These are phyloP conservation scores for Embiotoca jacksoni DNA, from an alignment of 2,113 vertebrate species.

Conservation along the genomic window DNA sequence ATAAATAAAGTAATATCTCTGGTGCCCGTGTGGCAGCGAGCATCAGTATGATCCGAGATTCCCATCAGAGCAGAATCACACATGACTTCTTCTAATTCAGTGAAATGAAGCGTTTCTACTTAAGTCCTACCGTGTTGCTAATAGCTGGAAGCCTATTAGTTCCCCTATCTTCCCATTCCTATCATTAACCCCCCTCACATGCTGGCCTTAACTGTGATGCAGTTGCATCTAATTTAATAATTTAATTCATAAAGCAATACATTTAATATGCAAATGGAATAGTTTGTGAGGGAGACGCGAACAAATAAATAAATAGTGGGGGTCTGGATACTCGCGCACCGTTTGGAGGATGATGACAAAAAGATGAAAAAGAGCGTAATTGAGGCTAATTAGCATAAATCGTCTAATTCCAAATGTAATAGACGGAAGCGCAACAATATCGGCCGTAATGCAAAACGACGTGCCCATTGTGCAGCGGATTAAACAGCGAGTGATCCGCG, in stretches of 20 bases:
- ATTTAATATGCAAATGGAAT: constrained; percentile 72
- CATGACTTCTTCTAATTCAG: constrained; percentile 68
- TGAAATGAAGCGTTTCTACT: constrained; percentile 64
- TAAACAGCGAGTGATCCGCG: constrained; percentile 68
- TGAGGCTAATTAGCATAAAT: constrained; percentile 71
- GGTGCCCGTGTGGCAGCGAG: constrained; percentile 26
- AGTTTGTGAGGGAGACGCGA: constrained; percentile 18
- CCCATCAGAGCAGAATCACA: constrained; percentile 59
- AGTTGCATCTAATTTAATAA: constrained; percentile 70
- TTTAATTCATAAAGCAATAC: constrained; percentile 70
- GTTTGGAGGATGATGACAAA: constrained; percentile 67
- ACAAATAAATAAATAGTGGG: constrained; percentile 14
- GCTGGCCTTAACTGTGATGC: constrained; percentile 54
- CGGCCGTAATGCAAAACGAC: constrained; percentile 73
- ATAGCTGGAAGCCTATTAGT: constrained; percentile 76
- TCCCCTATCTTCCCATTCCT: constrained; percentile 64
- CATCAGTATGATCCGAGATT: constrained; percentile 35
- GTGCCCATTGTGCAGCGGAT: constrained; percentile 73
- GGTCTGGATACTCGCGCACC: constrained; percentile 45
- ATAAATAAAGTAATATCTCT: constrained; percentile 41
- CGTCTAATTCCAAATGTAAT: constrained; percentile 66
- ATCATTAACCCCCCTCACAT: constrained; percentile 72
- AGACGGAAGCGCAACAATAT: constrained; percentile 59
- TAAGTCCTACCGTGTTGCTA: constrained; percentile 69
- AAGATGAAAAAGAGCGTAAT: constrained; percentile 70